Percentiles rank a stretch among this genome's conserved stretches.
Conservation (phyloP, 1,140 invertebrate species). For the Akabosia matsudoensis region DNA sequence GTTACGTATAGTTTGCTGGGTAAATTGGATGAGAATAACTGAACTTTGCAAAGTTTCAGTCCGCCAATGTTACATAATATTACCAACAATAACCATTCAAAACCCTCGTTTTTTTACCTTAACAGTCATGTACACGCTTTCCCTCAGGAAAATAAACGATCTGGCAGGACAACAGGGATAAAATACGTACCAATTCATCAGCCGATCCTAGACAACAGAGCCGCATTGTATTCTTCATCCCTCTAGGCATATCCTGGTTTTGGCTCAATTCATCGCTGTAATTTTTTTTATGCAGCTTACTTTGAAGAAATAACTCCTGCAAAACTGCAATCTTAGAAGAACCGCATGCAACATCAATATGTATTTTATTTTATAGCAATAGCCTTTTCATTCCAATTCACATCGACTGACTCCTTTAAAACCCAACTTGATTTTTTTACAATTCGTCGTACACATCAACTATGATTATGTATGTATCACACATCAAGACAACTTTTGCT, state of each 20-base stretch:
- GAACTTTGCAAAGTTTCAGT: background rate
- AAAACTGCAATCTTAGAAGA: no score
- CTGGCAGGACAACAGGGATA: background rate
- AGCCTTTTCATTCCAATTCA: no score
- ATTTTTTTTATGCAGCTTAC: background rate
- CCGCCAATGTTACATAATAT: background rate
- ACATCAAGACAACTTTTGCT: background rate
- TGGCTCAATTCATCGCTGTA: background rate
- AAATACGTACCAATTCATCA: background rate
- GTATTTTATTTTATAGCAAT: no score
- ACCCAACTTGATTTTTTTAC: no score
- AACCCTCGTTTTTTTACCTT: no score
- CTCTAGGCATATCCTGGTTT: slow-evolving; percentile 15
- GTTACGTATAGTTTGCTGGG: background rate
- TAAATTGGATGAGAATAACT: background rate
- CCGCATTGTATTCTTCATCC: background rate
- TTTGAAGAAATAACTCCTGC: no score
- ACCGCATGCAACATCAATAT: no score
- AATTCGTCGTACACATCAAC: background rate
- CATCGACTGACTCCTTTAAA: no score
- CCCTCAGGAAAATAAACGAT: background rate
- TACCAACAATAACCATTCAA: background rate
- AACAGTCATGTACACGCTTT: no score
- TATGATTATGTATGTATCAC: background rate
- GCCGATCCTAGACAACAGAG: background rate